Base-by-base conservation (phyloP, 1,140 invertebrate genomes). In the Cydia strobilella region DNA sequence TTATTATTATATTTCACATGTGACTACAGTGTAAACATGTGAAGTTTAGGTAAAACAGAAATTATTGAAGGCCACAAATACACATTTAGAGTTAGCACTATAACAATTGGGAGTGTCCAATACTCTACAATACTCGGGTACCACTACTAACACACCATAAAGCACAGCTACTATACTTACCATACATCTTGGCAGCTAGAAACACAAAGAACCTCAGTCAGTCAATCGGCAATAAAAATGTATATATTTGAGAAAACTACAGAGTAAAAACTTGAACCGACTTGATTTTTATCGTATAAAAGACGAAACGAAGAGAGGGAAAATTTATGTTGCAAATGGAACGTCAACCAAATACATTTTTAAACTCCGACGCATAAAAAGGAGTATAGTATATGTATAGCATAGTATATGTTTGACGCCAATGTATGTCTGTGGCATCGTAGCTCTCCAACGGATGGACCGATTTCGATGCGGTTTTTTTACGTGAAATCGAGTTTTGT, bases 141-240 rank as follows among this genome's bases (percentile, higher is more conserved):
- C 63, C 63, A 71, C 20, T n/a, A 63, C 2, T 20, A 45, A 72
- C 45, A 71, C 69, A 76, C 62, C 51, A 54, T 73, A 75, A 79
- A 75, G 54, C 79, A 48, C 63, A 51, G 18, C 66, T 73, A 66
- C 65, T 31, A 77, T 88, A 90, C 88, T 90, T 79, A 90, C 88
- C 86, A 80, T 89, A 85, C 83, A 86, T 87, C 86, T 89, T 92
- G 84, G 84, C 85, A 84, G 90, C 90, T 92, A 90, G 71, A 87
- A 90, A 45, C 82, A 82, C 76, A 80, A 75, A 77, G 74, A 35
- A 73, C 73, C 35, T 75, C 31, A 15, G 31, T 74, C 15, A 65
- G 6, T 76, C 5, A 48, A 23, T 18, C 7, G 20, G 73, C 12
- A 77, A 73, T 73, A 48, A 20, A 51, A 69, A 27, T 39, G 45